These are phyloP conservation scores for Sarotherodon lohbergeri DNA, from an alignment of 2,113 vertebrate species.

Conservation along the genomic window DNA sequence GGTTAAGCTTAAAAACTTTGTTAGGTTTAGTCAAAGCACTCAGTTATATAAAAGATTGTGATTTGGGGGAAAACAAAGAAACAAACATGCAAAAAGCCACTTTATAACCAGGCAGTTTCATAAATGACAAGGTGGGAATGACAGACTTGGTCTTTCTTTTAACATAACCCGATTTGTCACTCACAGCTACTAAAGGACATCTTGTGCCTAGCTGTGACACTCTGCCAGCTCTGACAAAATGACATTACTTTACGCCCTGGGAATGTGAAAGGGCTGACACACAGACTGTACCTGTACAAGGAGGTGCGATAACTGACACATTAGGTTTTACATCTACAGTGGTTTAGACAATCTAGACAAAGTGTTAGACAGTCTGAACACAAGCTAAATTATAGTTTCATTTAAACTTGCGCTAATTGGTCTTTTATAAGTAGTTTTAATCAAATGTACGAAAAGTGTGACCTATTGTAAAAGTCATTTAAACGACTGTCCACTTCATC, in stretches of 20 bases:
- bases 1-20: background rate
- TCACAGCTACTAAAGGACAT: background rate
- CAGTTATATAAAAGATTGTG: background rate
- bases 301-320: background rate
- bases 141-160: background rate
- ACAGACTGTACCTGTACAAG: background rate
- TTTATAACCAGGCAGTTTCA: background rate
- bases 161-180: background rate
- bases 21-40: background rate
- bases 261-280: background rate
- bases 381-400: no score
- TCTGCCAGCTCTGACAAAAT: background rate
- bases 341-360: background rate
- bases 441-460: background rate
- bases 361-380: background rate
- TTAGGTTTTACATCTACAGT: background rate
- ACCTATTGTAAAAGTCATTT: background rate
- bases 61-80: background rate
- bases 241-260: background rate
- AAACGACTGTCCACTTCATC: background rate
- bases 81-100: background rate
- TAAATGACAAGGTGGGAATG: background rate
- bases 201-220: background rate
- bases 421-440: background rate
- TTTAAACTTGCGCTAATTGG: background rate